Conservation (phyloP, 1,140 invertebrate species). For the Sycophaga agraensis region DNA sequence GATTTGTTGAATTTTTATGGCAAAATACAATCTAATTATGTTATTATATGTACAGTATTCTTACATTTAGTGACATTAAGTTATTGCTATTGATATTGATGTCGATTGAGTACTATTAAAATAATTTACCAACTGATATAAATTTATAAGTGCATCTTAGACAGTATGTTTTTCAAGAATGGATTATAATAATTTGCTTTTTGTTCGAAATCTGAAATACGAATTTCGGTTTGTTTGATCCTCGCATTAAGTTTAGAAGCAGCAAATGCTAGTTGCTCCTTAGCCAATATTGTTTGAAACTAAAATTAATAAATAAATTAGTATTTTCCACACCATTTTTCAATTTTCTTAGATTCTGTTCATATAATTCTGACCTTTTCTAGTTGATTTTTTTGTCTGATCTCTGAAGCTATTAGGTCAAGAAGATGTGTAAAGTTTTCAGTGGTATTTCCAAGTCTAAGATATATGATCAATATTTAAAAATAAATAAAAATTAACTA, state of each 20-base stretch:
- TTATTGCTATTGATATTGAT: too few species aligned
- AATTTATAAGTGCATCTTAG: too few species aligned
- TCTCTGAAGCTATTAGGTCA: slow-evolving; percentile 23
- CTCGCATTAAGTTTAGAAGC: not conserved
- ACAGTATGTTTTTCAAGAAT: too few species aligned
- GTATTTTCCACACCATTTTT: not conserved
- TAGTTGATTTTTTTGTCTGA: slow-evolving; percentile 19
- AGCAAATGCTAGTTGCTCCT: not conserved
- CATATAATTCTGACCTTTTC: not conserved
- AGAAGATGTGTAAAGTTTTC: slow-evolving; percentile 17
- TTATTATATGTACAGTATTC: too few species aligned
- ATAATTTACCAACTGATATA: too few species aligned
- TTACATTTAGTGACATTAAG: too few species aligned
- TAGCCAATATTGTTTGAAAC: slow-evolving; percentile 14
- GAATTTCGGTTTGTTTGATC: slow-evolving; percentile 17
- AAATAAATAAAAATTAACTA: not conserved
- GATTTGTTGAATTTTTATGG: too few species aligned
- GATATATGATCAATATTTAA: not conserved
- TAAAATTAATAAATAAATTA: slow-evolving; percentile 1
- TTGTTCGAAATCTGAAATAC: slow-evolving; percentile 11
- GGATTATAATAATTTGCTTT: slow-evolving; percentile 26
- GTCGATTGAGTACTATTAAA: too few species aligned
- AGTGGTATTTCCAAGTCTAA: slow-evolving; percentile 13
- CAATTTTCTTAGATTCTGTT: not conserved
- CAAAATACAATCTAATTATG: too few species aligned